A percentile compares a stretch with the other conserved stretches of the same genome.
These are phyloP conservation scores for Sebastes oblongus DNA, from an alignment of 2,797 vertebrate genomes.

Conservation along the genomic window DNA sequence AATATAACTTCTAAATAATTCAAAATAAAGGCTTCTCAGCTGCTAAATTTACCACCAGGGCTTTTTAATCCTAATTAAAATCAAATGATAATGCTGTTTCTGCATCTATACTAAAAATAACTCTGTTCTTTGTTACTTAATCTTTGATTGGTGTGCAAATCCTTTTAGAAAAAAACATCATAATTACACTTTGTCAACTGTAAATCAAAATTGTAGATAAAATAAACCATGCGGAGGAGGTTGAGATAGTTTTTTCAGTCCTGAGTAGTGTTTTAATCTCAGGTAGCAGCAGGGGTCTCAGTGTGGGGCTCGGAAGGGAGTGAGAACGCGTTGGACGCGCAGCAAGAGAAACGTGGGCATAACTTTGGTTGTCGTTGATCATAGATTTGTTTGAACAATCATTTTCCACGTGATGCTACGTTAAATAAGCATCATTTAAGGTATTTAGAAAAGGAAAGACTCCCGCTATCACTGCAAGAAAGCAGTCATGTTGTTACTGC, in stretches of 20 bases:
- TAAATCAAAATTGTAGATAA: not conserved
- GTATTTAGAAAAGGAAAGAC: no score
- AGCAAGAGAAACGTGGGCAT: no score
- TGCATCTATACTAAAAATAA: not conserved
- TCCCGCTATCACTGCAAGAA: not conserved
- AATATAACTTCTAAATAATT: not conserved
- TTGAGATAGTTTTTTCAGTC: not conserved
- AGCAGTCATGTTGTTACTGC: not conserved
- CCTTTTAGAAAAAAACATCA: not conserved
- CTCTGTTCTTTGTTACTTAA: no score
- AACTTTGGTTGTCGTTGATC: no score
- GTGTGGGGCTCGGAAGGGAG: no score
- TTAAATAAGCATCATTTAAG: no score
- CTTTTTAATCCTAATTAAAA: not conserved
- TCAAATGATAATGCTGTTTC: no score
- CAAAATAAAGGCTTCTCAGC: not conserved
- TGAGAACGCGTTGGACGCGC: no score
- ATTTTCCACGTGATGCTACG: no score
- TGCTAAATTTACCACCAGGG: not conserved
- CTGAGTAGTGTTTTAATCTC: no score
- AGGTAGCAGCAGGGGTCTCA: no score
- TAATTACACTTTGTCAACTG: not conserved
- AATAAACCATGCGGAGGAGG: not conserved
- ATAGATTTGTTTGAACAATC: no score
- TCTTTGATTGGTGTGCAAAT: not conserved